Percentiles rank a stretch among this genome's conserved stretches.
These are phyloP conservation scores for Ardeotis arabs DNA, from an alignment of 2,113 vertebrate species.

Conservation along the genomic window DNA sequence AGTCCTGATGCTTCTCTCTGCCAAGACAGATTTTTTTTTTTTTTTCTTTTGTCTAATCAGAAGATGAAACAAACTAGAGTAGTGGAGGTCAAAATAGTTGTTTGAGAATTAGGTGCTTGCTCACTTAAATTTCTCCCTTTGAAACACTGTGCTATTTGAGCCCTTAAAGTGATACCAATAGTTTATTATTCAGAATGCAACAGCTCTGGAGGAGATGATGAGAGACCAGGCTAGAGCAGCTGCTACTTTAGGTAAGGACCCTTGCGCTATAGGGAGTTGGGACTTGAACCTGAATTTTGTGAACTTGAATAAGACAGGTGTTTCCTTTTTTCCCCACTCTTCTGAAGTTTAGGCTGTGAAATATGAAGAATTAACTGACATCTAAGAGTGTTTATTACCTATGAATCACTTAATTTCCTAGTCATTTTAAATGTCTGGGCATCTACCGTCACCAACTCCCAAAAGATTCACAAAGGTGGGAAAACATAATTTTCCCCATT, in stretches of 20 bases:
- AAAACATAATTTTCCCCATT: not conserved
- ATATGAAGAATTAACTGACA: not conserved
- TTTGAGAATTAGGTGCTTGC: not conserved
- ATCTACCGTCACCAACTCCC: not conserved
- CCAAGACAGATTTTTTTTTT: not conserved
- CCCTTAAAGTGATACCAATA: not conserved
- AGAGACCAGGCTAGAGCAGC: not conserved
- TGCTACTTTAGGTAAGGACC: not conserved
- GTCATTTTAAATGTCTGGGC: not conserved
- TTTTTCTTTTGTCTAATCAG: not conserved
- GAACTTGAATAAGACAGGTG: not conserved
- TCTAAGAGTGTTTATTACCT: not conserved
- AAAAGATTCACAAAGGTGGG: not conserved
- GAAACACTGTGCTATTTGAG: not conserved
- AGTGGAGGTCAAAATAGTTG: not conserved
- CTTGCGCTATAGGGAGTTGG: not conserved
- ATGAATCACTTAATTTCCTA: not conserved
- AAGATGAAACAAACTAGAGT: not conserved
- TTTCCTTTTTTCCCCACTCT: not conserved
- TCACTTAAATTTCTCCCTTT: not conserved
- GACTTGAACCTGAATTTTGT: not conserved
- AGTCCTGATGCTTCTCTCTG: not conserved
- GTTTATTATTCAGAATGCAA: not conserved
- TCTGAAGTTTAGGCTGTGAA: not conserved
- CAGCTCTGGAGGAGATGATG: not conserved